A percentile compares a stretch with the other conserved stretches of the same genome.
Evolutionary conservation across 2,113 vertebrate species (phyloP).

Genomic region (Rhynchomys soricoides): DNA sequence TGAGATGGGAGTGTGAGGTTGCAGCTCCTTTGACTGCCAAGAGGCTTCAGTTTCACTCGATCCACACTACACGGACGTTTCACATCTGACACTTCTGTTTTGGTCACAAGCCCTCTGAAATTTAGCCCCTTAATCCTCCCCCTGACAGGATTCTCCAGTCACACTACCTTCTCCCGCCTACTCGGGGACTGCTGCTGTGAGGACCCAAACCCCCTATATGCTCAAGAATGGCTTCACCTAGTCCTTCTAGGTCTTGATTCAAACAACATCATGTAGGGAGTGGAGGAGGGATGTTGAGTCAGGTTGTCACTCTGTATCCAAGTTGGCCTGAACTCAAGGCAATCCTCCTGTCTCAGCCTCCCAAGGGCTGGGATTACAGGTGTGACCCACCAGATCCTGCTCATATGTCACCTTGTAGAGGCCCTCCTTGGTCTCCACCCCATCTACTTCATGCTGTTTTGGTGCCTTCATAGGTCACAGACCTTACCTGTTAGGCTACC

Average conservation of each 20-base stretch:
- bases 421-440: background rate
- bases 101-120: background rate
- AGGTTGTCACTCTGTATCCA: background rate
- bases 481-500: background rate
- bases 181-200: background rate
- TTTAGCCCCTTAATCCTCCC: accelerated
- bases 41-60: background rate
- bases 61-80: background rate
- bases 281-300: background rate
- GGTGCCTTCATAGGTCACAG: background rate
- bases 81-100: background rate
- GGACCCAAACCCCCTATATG: background rate
- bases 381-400: background rate
- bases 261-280: background rate
- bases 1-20: background rate
- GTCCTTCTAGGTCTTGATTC: background rate
- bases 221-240: background rate
- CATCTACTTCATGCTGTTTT: background rate
- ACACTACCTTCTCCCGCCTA: background rate
- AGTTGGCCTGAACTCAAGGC: background rate
- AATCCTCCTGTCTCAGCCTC: background rate
- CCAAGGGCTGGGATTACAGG: background rate
- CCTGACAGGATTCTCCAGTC: background rate
- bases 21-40: background rate
- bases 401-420: background rate